Evolutionary conservation across 35 echinoderm and acorn worm genomes (phyloP), one percentile per base, ranked within the genome.

Genomic region (Hemicentrotus pulcherrimus): DNA sequence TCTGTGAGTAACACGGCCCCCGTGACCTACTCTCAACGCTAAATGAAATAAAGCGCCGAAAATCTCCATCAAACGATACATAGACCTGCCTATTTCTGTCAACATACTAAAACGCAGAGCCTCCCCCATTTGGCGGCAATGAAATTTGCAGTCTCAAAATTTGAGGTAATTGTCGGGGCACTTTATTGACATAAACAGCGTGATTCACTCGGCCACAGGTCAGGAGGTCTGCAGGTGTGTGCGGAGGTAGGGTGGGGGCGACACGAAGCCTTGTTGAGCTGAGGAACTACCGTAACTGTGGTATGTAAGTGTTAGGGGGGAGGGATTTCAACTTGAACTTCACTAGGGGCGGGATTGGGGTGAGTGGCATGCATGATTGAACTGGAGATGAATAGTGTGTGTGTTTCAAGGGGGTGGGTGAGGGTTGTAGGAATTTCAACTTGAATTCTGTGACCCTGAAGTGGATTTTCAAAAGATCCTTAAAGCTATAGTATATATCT

Each of bases 91-190:
- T 30, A n/a, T n/a, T 78, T 78, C 19, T 78, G 22, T 78, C 65
- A 78, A 78, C 28, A 22, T n/a, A 22, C 28, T 28, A 30, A 78
- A 78, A 78, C 0, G 4, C 65, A 78, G 24, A 78, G 65, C 65
- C 65, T 78, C 61, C 65, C 65, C 65, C 65, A n/a, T 78, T 78
- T 78, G 18, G 65, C 65, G 65, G 65, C 65, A 18, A 78, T 78
- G 65, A 78, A 78, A 78, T 78, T n/a, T 78, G 65, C 65, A 78
- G 65, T 78, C 65, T 78, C 65, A 78, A 78, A 78, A 78, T 78
- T 78, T 18, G 65, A 78, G 65, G 19, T 78, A 78, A 78, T 78
- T 78, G 65, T 28, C 22, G 65, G 65, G 65, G 65, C 65, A 28
- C 22, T 78, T 15, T 78, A 78, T 78, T 78, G 65, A 78, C 65